Base-by-base conservation (phyloP, 1,140 invertebrate genomes). In the Penaeus chinensis region DNA sequence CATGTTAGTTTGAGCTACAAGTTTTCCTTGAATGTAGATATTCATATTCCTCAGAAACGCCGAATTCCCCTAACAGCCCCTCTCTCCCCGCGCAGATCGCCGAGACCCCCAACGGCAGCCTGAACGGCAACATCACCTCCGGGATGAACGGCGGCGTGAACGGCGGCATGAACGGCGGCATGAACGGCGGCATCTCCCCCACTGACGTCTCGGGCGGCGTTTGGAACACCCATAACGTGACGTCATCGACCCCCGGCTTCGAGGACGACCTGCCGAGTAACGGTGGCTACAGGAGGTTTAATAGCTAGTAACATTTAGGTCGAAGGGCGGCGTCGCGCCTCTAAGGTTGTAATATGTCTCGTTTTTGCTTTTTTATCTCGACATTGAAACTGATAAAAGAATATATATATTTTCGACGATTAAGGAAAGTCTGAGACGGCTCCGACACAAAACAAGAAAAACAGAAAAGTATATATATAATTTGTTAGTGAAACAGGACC, bases 261-360 rank as follows among this genome's bases (percentile, higher is more conserved):
- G 80, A 87, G 69, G 86, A 87, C 19, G 86, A 87, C 71, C 86
- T 87, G 10, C 86, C 86, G 37, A 87, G 86, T 77, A 87, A 82
- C 16, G 86, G 86, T 47, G 86, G 86, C 19, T 87, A 87, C 24
- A 83, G 47, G 81, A 60, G 86, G 32, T 87, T 87, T 66, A 76
- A 27, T 71, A 87, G 86, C 86, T 87, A 87, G 80, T 87, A 74
- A 77, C 74, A 27, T 32, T 69, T 42, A 42, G 42, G 37, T 47
- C 7, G 61, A 54, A 24, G 20, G 20, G 24, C 32, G 37, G 27
- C 60, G 54, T 54, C 32, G 66, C 32, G 22, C 42, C 22, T 62
- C 27, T n/a, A 63, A 32, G 22, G 60, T 80, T 86, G 65, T 65
- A 62, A 76, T 47, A 60, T 32, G 60, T 32, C 77, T 24, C 37